Conservation (phyloP, 2,113 vertebrate genomes). For the Pipa parva region DNA sequence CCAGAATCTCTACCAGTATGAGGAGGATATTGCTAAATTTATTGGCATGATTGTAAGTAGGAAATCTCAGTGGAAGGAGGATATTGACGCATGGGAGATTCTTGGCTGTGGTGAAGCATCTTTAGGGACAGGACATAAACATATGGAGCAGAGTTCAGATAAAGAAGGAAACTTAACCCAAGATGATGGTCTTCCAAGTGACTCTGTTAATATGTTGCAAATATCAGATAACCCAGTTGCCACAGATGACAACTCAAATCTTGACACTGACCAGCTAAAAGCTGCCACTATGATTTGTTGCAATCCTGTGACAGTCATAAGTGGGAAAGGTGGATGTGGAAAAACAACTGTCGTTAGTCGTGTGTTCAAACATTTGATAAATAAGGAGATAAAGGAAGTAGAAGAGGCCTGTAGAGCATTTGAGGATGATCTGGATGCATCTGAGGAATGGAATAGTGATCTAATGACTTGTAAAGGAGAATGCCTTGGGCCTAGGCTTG, state of each 20-base stretch:
- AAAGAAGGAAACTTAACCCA: constrained; percentile 17
- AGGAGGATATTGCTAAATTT: constrained; percentile 61
- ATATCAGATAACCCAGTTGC: background rate
- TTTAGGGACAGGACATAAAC: background rate
- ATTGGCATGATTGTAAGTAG: constrained; percentile 52
- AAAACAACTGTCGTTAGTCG: constrained; percentile 76
- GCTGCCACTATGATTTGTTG: constrained; percentile 71
- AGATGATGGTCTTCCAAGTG: background rate
- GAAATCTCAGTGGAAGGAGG: constrained; percentile 52
- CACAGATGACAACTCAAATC: background rate
- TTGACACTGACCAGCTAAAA: constrained; percentile 66
- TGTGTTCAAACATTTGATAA: constrained; percentile 60
- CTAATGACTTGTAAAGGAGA: background rate
- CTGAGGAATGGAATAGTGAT: constrained; percentile 59
- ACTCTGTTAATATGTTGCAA: constrained; percentile 1
- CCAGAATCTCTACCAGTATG: constrained; percentile 60
- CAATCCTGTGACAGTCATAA: constrained; percentile 74
- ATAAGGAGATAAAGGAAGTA: constrained; percentile 54
- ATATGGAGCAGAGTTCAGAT: background rate
- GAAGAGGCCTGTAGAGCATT: constrained; percentile 61
- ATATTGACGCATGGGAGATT: constrained; percentile 57
- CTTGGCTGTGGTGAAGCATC: constrained; percentile 34
- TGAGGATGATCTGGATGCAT: constrained; percentile 55
- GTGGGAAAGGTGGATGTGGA: constrained; percentile 79
- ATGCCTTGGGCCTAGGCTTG: constrained; percentile 45